Evolutionary conservation across 2,113 vertebrate species (phyloP), one percentile per base, ranked within the genome.

Genomic region (Ariopsis seemanni): DNA sequence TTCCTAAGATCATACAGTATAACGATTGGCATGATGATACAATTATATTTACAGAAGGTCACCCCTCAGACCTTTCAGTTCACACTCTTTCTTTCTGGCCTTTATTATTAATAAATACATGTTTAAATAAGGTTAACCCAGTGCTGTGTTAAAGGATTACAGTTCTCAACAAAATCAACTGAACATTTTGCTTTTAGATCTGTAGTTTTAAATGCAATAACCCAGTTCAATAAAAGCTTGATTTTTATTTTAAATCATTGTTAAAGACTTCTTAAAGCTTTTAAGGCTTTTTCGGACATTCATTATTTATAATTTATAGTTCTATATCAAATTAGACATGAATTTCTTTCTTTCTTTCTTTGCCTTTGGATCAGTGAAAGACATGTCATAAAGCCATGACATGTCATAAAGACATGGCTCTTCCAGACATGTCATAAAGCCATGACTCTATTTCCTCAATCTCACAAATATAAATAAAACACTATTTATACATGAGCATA

Each of bases 401-500:
- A 77, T 48, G 12, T 78, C 75, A 27, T 78, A 27, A 55, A 55
- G 5, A 34, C 18, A 60, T 30, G 30, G 60, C 20, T 57, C 27
- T 48, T n/a, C n/a, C n/a, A n/a, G n/a, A n/a, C 48, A 77, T 48
- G 12, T 78, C 75, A 27, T 78, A 27, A 55, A 55, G 5, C 55
- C 18, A 60, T 30, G 30, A 74, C 20, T 57, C 27, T 48, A 42
- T 74, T 62, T 62, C 34, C 4, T 53, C 5, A 30, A 18, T 78
- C 7, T 60, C 12, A 7, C 2, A 1, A 48, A 22, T 48, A 62
- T 82, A 62, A 82, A 82, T 62, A 82, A 7, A 20, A 60, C 53
- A 34, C 27, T 80, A 5, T 67, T 86, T 79, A 53, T 77, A 75
- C 58, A 77, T 63, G 52, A 79, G 48, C 74, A 20, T 1, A 78